Evolutionary conservation across 2,113 vertebrate genomes (phyloP).

Genomic region (Platichthys stellatus): DNA sequence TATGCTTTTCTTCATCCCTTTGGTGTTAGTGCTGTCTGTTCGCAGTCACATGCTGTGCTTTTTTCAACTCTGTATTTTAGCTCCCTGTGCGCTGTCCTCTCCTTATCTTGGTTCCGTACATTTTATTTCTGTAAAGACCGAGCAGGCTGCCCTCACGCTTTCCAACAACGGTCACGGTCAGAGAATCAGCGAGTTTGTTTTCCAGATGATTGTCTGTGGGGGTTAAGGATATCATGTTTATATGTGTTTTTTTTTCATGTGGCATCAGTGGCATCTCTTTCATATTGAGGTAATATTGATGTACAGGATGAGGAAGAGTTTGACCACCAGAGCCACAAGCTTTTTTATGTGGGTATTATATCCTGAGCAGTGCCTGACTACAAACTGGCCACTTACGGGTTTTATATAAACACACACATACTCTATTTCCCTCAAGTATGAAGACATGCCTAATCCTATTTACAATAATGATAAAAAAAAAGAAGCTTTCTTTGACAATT

Average conservation of each 20-base stretch:
- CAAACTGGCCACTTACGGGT: slow-evolving; percentile 7
- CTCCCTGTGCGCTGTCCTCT: slow-evolving; percentile 28
- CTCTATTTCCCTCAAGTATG: no score
- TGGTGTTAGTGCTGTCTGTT: slow-evolving; percentile 48
- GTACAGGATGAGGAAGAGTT: slow-evolving; percentile 20
- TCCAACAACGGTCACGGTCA: slow-evolving; percentile 27
- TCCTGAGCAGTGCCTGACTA: slow-evolving; percentile 19
- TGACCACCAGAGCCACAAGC: slow-evolving; percentile 14
- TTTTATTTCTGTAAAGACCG: slow-evolving; percentile 45
- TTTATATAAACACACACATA: neutral
- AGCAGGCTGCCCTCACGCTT: slow-evolving; percentile 34
- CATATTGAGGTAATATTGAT: slow-evolving; percentile 47
- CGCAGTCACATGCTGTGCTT: slow-evolving; percentile 36
- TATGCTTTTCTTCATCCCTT: slow-evolving; percentile 40
- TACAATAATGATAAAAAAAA: neutral
- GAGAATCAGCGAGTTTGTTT: slow-evolving; percentile 51
- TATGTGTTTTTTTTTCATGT: slow-evolving; percentile 15
- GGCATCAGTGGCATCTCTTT: slow-evolving; percentile 40
- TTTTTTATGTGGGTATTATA: slow-evolving; percentile 26
- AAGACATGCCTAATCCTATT: neutral
- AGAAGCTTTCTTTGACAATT: no score
- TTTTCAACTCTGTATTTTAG: slow-evolving; percentile 45
- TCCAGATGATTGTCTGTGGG: slow-evolving; percentile 37
- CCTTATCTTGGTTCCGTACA: slow-evolving; percentile 27
- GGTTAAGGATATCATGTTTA: slow-evolving; percentile 25